Conservation (phyloP, 64 coral and sea anemone genomes). For the Anthopleura sola region DNA sequence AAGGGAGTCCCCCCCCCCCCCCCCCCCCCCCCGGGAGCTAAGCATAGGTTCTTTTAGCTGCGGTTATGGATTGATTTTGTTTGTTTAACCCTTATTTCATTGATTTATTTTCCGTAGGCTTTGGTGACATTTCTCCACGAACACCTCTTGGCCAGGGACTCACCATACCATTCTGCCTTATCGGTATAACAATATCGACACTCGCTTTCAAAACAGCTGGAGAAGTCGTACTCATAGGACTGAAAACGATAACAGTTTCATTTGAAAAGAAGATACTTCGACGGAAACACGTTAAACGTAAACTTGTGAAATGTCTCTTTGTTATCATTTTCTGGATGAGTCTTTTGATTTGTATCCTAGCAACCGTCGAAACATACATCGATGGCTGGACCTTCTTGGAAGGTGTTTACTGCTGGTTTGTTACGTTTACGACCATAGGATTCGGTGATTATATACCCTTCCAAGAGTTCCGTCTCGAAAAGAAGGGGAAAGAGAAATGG, state of each 20-base stretch:
- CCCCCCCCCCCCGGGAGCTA: no score
- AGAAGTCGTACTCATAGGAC: slow-evolving; percentile 8
- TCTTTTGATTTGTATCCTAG: neutral
- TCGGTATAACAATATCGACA: slow-evolving; percentile 40
- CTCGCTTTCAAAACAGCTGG: slow-evolving; percentile 37
- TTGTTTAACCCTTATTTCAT: no score
- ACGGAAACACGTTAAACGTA: neutral
- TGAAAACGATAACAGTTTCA: neutral
- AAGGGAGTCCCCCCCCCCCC: no score
- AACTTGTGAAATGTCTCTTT: neutral
- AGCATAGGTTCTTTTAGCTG: no score
- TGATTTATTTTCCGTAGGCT: slow-evolving; percentile 28
- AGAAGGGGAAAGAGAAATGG: neutral
- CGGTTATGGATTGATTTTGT: no score
- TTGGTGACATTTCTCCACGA: slow-evolving; percentile 41
- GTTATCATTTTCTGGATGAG: neutral
- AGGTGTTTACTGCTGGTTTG: slow-evolving; percentile 5
- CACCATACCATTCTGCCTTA: slow-evolving; percentile 16
- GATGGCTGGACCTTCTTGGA: slow-evolving; percentile 17
- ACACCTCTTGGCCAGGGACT: slow-evolving; percentile 23
- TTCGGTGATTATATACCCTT: slow-evolving; percentile 18
- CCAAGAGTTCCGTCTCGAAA: neutral
- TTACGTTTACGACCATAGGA: slow-evolving; percentile 16
- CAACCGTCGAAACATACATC: neutral
- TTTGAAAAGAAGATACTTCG: slow-evolving; percentile 11